A percentile compares a stretch with the other conserved stretches of the same genome.
Evolutionary conservation across 1,140 invertebrate species (phyloP).

Genomic region (Zaprionus capensis): DNA sequence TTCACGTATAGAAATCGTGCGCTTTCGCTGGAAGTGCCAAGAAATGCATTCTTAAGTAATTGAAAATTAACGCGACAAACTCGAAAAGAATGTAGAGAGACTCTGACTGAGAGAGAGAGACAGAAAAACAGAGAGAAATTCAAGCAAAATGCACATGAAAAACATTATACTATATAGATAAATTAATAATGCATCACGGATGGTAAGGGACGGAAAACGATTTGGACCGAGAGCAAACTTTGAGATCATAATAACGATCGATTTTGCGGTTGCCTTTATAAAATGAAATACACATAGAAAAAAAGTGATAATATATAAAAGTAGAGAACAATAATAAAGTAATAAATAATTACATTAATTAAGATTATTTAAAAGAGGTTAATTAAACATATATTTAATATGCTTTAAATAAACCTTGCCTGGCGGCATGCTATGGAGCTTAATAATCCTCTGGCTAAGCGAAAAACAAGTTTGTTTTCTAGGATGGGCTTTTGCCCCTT

Average conservation of each 20-base stretch:
- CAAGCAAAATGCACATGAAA: constrained; percentile 11
- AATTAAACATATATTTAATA: too few species aligned
- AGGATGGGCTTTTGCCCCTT: too few species aligned
- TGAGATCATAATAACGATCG: neutral
- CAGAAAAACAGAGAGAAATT: constrained; percentile 13
- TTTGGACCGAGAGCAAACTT: neutral
- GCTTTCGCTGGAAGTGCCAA: constrained; percentile 74
- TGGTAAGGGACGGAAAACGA: neutral
- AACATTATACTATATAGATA: neutral
- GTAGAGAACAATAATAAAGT: too few species aligned
- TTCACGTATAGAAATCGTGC: constrained; percentile 61
- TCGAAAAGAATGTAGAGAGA: constrained; percentile 48
- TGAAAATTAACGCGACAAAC: constrained; percentile 71
- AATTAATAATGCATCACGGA: constrained; percentile 5
- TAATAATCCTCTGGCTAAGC: too few species aligned
- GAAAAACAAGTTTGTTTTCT: too few species aligned
- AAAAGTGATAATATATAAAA: too few species aligned
- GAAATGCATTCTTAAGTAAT: constrained; percentile 78
- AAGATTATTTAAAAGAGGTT: too few species aligned
- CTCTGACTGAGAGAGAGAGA: constrained; percentile 8
- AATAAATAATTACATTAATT: too few species aligned
- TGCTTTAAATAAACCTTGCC: too few species aligned
- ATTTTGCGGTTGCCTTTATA: too few species aligned
- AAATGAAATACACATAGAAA: too few species aligned
- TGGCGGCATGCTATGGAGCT: too few species aligned